These are phyloP conservation scores for Scaptomyza flava DNA, from an alignment of 2,888 invertebrate genomes.

Conservation along the genomic window DNA sequence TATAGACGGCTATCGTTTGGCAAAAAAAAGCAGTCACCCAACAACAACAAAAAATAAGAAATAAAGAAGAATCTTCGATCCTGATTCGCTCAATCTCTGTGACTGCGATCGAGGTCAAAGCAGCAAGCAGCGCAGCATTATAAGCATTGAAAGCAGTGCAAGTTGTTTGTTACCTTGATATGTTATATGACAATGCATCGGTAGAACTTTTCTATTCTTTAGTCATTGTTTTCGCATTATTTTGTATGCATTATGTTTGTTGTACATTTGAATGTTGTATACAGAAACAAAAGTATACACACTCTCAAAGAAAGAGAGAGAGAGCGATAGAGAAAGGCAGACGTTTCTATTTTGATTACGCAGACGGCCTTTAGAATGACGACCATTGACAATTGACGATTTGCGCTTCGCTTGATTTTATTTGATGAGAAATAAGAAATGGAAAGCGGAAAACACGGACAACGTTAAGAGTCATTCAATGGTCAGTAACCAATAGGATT, in stretches of 20 bases:
- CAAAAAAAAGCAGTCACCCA: slow-evolving; percentile 26
- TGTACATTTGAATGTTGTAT: background rate
- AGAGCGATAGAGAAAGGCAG: slow-evolving; percentile 13
- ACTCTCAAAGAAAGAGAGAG: slow-evolving; percentile 13
- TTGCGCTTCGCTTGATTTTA: slow-evolving; percentile 50
- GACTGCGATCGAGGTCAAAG: slow-evolving; percentile 43
- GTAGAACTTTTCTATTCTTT: too few species aligned
- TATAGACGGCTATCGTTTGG: slow-evolving; percentile 22
- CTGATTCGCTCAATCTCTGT: slow-evolving; percentile 27
- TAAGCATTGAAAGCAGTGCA: slow-evolving; percentile 11
- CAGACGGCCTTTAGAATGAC: slow-evolving; percentile 66
- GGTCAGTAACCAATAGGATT: slow-evolving; percentile 12
- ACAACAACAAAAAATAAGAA: background rate
- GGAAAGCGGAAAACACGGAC: slow-evolving; percentile 65
- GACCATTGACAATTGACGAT: slow-evolving; percentile 68
- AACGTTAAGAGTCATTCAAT: slow-evolving; percentile 40
- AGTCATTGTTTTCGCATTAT: too few species aligned
- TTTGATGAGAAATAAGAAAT: slow-evolving; percentile 17
- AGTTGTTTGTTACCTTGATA: slow-evolving; percentile 46
- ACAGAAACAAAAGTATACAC: slow-evolving; percentile 17
- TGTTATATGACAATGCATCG: too few species aligned
- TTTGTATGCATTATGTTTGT: background rate
- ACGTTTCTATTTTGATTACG: slow-evolving; percentile 69
- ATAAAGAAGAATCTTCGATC: slow-evolving; percentile 39
- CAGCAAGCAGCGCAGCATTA: slow-evolving; percentile 12